Evolutionary conservation across 2,797 vertebrate species (phyloP).

Genomic region (Arremon brunneinucha): DNA sequence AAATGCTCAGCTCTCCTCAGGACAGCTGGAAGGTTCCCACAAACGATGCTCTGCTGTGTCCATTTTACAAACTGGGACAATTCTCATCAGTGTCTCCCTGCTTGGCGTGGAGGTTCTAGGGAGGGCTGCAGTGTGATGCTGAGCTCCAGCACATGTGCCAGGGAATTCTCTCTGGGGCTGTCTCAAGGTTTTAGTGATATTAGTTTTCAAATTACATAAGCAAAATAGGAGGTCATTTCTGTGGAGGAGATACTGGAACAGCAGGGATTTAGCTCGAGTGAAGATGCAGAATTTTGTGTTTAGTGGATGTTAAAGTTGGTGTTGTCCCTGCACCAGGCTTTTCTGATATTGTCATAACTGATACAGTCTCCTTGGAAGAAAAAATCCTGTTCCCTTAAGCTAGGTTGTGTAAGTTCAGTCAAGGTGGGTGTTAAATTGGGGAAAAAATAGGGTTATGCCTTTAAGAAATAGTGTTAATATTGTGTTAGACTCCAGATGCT

Average conservation of each 20-base stretch:
- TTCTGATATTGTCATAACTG: not conserved
- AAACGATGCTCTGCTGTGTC: not conserved
- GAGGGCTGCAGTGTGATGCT: rapidly evolving
- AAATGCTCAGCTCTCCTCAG: not conserved
- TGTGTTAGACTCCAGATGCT: slow-evolving; percentile 72
- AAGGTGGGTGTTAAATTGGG: not conserved
- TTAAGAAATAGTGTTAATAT: slow-evolving; percentile 63
- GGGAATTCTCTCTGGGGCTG: not conserved
- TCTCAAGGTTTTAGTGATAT: not conserved
- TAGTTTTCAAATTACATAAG: not conserved
- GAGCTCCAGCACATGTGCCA: rapidly evolving
- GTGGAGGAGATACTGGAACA: not conserved
- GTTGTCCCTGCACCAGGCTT: rapidly evolving
- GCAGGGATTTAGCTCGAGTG: not conserved
- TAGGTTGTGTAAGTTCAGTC: not conserved
- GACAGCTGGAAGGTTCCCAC: not conserved
- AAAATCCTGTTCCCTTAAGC: not conserved
- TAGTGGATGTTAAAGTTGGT: not conserved
- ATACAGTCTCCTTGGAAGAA: not conserved
- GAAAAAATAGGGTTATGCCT: slow-evolving; percentile 41
- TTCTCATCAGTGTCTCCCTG: not conserved
- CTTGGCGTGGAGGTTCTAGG: not conserved
- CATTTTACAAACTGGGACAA: not conserved
- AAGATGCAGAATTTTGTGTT: not conserved
- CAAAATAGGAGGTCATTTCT: not conserved